Evolutionary conservation across 2,888 invertebrate genomes (phyloP), one percentile per base, ranked within the genome.

Genomic region (Pseudococcus viburni): DNA sequence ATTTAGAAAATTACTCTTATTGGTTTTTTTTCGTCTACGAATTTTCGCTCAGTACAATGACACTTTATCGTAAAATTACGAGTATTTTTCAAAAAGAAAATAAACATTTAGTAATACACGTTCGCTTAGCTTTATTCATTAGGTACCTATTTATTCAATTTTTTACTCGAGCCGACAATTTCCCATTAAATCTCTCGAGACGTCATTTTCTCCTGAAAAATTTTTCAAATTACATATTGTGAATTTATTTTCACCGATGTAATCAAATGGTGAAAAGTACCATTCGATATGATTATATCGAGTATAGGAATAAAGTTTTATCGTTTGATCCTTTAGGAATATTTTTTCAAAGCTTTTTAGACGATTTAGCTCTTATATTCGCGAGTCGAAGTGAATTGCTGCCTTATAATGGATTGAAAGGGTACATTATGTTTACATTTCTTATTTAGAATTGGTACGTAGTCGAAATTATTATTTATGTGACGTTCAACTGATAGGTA

Each of bases 101-200:
- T 33, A 33, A 33, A 33, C 26, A 33, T 33, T 3, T 33, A 33
- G 26, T 33, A 33, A 33, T 33, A 33, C 26, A 33, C 3, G 3
- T 33, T 33, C 26, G 26, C 26, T 33, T 19, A 59, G 7, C 8
- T 59, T 59, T 59, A 59, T 59, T 59, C 59, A n/a, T 59, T 59
- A 59, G n/a, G 59, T 59, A 59, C 59, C n/a, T 59, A 19, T 19
- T 59, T 59, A 59, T 59, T 59, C n/a, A 59, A 59, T 6, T 59
- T 59, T 59, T 59, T 7, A 59, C 59, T 19, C 4, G 19, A 19
- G 19, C 59, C 59, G 19, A 59, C 59, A 3, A 59, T 59, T 19
- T 19, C n/a, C 19, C 19, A 19, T 59, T 59, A n/a, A 19, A 19
- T 59, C 59, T 59, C 59, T 19, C 9, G 59, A 59, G 59, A 19